These are phyloP conservation scores for Ochotona princeps DNA, from an alignment of 2,113 vertebrate species.

Conservation along the genomic window DNA sequence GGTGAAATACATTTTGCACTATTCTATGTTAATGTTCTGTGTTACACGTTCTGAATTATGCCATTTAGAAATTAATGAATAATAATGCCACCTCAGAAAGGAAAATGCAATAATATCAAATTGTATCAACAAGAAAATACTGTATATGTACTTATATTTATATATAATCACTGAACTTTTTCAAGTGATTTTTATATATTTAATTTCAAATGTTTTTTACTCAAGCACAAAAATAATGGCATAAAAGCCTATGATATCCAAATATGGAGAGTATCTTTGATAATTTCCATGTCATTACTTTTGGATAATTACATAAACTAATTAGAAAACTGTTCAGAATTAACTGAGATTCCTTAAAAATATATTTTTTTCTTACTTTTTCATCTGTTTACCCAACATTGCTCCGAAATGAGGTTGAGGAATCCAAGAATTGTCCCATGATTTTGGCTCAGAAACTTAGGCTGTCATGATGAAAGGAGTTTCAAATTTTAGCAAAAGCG, in stretches of 20 bases:
- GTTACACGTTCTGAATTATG: not conserved
- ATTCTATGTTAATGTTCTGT: not conserved
- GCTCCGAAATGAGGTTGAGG: not conserved
- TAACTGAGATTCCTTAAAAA: not conserved
- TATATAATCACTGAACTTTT: not conserved
- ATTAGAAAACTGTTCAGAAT: not conserved
- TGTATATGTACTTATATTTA: not conserved
- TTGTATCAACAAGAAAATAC: not conserved
- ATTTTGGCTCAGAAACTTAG: slow-evolving; percentile 50
- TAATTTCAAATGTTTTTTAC: slow-evolving; percentile 17
- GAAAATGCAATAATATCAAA: not conserved
- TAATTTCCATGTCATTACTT: slow-evolving; percentile 29
- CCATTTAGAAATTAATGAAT: not conserved
- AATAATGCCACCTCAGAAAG: not conserved
- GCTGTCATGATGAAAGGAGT: slow-evolving; percentile 52
- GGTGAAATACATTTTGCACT: not conserved
- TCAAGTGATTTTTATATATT: not conserved
- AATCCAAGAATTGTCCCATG: not conserved
- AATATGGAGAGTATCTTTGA: not conserved
- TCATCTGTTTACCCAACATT: not conserved
- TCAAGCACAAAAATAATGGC: not conserved
- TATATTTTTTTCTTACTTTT: not conserved
- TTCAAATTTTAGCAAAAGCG: slow-evolving; percentile 38
- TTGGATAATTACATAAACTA: not conserved
- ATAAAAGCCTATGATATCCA: not conserved